Evolutionary conservation across 2,888 invertebrate genomes (phyloP), one percentile per base, ranked within the genome.

Genomic region (Leptodirus hochenwartii): DNA sequence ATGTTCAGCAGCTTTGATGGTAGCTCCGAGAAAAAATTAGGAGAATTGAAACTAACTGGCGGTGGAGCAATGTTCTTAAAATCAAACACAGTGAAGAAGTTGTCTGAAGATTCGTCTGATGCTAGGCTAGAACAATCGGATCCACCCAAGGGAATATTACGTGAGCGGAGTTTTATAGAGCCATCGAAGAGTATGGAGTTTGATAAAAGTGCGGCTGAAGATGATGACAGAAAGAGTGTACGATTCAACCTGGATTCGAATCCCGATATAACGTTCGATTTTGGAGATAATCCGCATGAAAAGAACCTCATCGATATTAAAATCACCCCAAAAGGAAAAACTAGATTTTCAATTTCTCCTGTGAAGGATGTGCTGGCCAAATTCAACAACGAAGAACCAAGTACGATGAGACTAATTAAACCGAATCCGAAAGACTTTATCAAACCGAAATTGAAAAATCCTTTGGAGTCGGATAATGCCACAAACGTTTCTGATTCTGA

Each of bases 141-240:
- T n/a, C 42, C 41, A 28, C 62, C 62, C 0, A 69, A 68, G 44
- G 66, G 74, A 2, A 75, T 75, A 34, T 50, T 75, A 5, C 53
- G 75, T 13, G 74, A 74, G 39, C 67, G 71, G 28, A 53, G 61
- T 16, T 40, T 39, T 10, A 37, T 51, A 11, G 51, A 54, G 34
- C 47, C 46, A 31, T 47, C 49, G 2, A 49, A 47, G 39, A 49
- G 45, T 37, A 38, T 47, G 35, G 49, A 52, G 25, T 49, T 49
- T 29, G 50, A 47, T 15, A 49, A 46, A 39, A 34, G 47, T 25
- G 48, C 48, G 22, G 47, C 63, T 40, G 61, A 65, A 34, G 81
- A 81, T 35, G 80, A 76, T 17, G 74, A 80, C 33, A 69, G 69
- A 34, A 81, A 81, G 47, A 79, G 75, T 47, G 80, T 82, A 1